Evolutionary conservation across 1,140 invertebrate species (phyloP), one percentile per base, ranked within the genome.

Genomic region (Aleiodes sp.): DNA sequence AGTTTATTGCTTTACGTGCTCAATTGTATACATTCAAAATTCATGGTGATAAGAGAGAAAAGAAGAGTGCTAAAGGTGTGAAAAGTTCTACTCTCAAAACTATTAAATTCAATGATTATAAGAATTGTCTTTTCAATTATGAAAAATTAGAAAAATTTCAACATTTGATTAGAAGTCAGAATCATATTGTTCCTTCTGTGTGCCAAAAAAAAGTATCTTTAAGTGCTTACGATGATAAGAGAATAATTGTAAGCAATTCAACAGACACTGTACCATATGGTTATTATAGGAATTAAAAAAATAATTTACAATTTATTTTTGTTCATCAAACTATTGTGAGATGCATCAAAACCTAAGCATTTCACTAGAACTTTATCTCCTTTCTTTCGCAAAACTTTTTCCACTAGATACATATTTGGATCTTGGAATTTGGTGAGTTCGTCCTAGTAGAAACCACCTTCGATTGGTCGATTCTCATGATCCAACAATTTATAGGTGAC

Each of bases 11-110:
- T 9, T 65, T 87, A 46, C 70, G 77, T 60, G 70, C 82, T 14
- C 88, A 88, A 78, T 77, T 86, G 70, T 87, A 86, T 73, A 68
- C 75, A 16, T 75, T 74, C 26, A 76, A 68, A 70, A 41, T 71
- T 63, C 52, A 73, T 39, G 57, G 68, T 39, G 35, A 74, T 66
- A 56, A 74, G 16, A 29, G 69, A 43, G 66, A 75, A 26, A 60
- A 29, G 16, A 78, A 76, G 68, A 77, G 77, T 68, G 68, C 71
- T 12, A 80, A 81, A 70, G 78, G 73, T 29, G 61, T 77, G 29
- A 74, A 70, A 65, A 60, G 39, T 16, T 37, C 35, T 43, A 61
- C 61, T 7, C 2, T 70, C 4, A 59, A 70, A n/a, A 65, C 21
- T 2, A 60, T 60, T 14, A 31, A 3, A 7, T 63, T 63, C 21